Conservation (phyloP, 2,888 invertebrate genomes). For the Oscheius myriophilus region DNA sequence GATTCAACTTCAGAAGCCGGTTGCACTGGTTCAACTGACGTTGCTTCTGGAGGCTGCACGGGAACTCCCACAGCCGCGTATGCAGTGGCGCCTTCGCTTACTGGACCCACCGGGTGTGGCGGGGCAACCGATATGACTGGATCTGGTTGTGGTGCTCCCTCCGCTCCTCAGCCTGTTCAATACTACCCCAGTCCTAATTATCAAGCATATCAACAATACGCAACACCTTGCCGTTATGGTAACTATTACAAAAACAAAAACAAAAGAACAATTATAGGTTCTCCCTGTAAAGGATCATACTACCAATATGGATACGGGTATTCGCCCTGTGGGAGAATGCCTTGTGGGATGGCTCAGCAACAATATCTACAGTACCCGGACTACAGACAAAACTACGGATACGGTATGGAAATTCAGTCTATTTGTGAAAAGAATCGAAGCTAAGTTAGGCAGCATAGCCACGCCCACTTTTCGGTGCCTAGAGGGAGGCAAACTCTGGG, state of each 20-base stretch:
- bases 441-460: too few species aligned
- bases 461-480: too few species aligned
- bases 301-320: conserved; percentile 4
- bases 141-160: background rate
- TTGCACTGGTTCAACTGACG: conserved; percentile 3
- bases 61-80: too few species aligned
- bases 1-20: background rate
- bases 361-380: background rate
- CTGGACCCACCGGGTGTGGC: background rate
- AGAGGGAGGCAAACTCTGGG: too few species aligned
- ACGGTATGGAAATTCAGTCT: background rate
- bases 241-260: background rate
- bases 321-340: conserved; percentile 3
- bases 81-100: background rate
- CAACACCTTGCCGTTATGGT: conserved; percentile 8
- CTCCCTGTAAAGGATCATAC: background rate
- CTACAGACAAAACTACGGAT: conserved; percentile 12
- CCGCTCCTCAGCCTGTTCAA: background rate
- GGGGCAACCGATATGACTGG: background rate
- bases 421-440: background rate
- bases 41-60: background rate
- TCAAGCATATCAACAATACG: background rate
- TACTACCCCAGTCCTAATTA: background rate
- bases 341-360: conserved; percentile 2
- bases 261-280: background rate